phyloP scores from a whole-genome alignment of 1,140 invertebrate genomes.

The Vollenhovia emeryi region DNA sequence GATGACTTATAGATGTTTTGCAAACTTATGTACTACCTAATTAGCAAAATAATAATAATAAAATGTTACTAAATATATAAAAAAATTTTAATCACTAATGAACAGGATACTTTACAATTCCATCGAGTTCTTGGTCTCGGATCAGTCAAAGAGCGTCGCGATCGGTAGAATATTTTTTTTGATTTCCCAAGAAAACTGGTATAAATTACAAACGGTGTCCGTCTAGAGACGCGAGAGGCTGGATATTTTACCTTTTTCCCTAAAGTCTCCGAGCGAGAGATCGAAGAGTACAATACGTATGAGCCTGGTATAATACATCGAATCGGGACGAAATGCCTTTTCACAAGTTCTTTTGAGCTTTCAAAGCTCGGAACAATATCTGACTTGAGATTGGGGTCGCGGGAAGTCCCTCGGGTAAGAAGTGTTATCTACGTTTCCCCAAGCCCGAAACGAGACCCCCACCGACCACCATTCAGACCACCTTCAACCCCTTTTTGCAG shows the following conservation, averaged over 20 bases:
- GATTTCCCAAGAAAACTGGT: conserved; percentile 40
- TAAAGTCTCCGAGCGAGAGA: conserved; percentile 64
- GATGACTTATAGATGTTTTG: neutral
- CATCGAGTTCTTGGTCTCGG: neutral
- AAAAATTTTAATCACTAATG: neutral
- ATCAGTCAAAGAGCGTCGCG: neutral
- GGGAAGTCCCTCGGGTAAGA: conserved; percentile 78
- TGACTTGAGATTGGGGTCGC: conserved; percentile 82
- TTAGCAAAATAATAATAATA: neutral
- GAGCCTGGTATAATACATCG: conserved; percentile 79
- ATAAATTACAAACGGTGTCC: conserved; percentile 70
- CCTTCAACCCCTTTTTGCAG: conserved; percentile 73
- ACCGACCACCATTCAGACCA: conserved; percentile 68
- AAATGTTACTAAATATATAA: neutral
- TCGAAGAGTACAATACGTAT: conserved; percentile 75
- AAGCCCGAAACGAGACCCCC: conserved; percentile 77
- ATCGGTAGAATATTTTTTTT: conserved; percentile 38
- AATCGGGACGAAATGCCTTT: conserved; percentile 79
- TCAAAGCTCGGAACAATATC: conserved; percentile 82
- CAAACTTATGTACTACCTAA: neutral
- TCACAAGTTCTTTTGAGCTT: conserved; percentile 81
- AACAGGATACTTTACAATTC: neutral
- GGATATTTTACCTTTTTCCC: conserved; percentile 65
- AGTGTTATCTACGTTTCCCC: conserved; percentile 80
- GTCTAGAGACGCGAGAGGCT: conserved; percentile 34